Conservation (phyloP, 2,113 vertebrate genomes). For the Embiotoca jacksoni region DNA sequence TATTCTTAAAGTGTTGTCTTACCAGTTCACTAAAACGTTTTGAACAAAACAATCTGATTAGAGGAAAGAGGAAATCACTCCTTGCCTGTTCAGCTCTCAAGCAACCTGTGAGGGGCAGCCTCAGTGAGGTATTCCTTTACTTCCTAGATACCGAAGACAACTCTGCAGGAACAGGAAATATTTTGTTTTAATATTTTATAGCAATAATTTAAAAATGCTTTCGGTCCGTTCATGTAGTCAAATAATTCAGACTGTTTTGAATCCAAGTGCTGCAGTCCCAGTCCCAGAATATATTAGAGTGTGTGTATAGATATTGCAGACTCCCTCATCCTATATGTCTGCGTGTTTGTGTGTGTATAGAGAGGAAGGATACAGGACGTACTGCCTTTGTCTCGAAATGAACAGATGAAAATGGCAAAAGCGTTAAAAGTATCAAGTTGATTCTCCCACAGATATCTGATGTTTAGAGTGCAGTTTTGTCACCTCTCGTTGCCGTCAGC, state of each 20-base stretch:
- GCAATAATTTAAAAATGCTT: too few species aligned
- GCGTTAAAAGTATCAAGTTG: constrained; percentile 24
- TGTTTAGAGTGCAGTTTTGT: constrained; percentile 36
- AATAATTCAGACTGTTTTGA: not conserved
- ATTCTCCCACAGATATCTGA: constrained; percentile 27
- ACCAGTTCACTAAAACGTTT: too few species aligned
- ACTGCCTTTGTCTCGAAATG: constrained; percentile 18
- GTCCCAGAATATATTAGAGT: not conserved
- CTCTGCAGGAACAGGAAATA: too few species aligned
- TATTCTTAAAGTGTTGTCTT: too few species aligned
- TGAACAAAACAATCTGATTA: too few species aligned
- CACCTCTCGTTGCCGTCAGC: constrained; percentile 39
- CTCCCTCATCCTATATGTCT: not conserved
- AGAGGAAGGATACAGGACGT: constrained; percentile 1
- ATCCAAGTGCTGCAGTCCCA: not conserved
- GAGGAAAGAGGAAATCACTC: too few species aligned
- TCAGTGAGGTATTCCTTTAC: too few species aligned
- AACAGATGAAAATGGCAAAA: constrained; percentile 24
- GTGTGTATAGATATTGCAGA: constrained; percentile 1
- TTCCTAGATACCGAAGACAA: too few species aligned
- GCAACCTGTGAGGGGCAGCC: not conserved
- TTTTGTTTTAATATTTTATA: too few species aligned
- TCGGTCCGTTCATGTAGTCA: not conserved
- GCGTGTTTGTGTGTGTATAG: not conserved
- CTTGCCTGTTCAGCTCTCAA: not conserved